Base-by-base conservation (phyloP, 2,888 invertebrate species). In the Phortica magna region DNA sequence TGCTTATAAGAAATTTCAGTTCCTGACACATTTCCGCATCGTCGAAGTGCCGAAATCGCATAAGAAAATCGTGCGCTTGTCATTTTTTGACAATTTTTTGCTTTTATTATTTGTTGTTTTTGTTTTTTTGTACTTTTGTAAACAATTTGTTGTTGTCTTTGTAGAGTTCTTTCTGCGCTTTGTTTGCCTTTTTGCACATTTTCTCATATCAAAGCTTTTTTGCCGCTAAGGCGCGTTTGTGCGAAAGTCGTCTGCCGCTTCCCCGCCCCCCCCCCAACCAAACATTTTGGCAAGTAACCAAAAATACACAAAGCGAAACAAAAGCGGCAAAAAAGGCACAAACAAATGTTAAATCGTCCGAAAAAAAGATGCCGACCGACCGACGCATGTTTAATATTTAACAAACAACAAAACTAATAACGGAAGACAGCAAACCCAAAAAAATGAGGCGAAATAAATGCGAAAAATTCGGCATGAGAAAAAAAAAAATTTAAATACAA, bases 201-300 rank as follows among this genome's bases (percentile, higher is more conserved):
- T 77, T 74, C 48, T 53, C 65, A 77, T 77, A 77, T 65, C 78
- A 75, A 74, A 74, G 77, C 75, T 19, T 67, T 75, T 57, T 55
- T 57, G 68, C 57, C 55, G 75, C 57, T 55, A 12, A 71, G 70
- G 70, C 70, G 70, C 70, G 70, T 19, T 31, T 31, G 22, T 19
- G 17, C 48, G 19, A 14, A 65, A 14, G 19, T 9, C 31, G 39
- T 59, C 7, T 17, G 7, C 17, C 1, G 9, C 61, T 17, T 0
- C 61, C 61, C 22, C 10, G 6, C 7, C 17, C 22, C 19, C 22
- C 7, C 31, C 10, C 22, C 22, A 4, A 7, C 5, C 55, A 17
- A 9, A 55, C 12, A 22, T 57, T 79, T 85, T 82, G 83, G 88
- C 88, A 86, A 82, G 82, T 81, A 82, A 84, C 82, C 83, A 83